Percentiles rank a stretch among this genome's conserved stretches.
Evolutionary conservation across 2,113 vertebrate genomes (phyloP).

Genomic region (Oophaga pumilio): DNA sequence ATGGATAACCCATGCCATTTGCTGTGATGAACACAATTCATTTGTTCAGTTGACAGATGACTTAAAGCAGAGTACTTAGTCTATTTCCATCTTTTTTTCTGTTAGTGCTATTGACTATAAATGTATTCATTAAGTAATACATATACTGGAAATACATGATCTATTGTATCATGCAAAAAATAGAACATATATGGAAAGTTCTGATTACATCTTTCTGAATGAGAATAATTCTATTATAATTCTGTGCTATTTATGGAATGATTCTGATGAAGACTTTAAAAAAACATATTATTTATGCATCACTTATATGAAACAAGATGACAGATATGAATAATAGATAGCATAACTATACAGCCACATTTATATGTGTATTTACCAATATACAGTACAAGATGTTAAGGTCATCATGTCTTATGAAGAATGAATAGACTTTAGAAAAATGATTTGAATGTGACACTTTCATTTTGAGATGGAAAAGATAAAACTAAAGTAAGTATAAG

Average conservation of each 20-base stretch:
- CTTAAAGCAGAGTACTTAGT: slow-evolving; percentile 3
- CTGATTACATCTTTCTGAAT: not conserved
- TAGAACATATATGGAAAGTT: not conserved
- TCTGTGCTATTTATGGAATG: not conserved
- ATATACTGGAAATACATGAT: not conserved
- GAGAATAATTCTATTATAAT: not conserved
- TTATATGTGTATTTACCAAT: not conserved
- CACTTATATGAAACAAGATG: not conserved
- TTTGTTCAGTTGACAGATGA: slow-evolving; percentile 39
- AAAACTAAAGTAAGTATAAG: not conserved
- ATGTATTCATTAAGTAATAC: not conserved
- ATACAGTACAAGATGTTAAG: not conserved
- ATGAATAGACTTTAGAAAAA: not conserved
- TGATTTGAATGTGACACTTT: not conserved
- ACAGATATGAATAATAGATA: not conserved
- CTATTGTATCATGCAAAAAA: not conserved
- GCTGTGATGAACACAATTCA: slow-evolving; percentile 8
- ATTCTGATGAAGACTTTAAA: not conserved
- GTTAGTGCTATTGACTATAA: not conserved
- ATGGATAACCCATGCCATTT: slow-evolving; percentile 21
- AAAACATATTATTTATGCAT: not conserved
- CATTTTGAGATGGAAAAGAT: not conserved
- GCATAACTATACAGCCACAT: not conserved
- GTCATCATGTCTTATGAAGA: not conserved
- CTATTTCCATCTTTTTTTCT: not conserved